These are phyloP conservation scores for Amniataba percoides DNA, from an alignment of 2,797 vertebrate genomes.

Conservation along the genomic window DNA sequence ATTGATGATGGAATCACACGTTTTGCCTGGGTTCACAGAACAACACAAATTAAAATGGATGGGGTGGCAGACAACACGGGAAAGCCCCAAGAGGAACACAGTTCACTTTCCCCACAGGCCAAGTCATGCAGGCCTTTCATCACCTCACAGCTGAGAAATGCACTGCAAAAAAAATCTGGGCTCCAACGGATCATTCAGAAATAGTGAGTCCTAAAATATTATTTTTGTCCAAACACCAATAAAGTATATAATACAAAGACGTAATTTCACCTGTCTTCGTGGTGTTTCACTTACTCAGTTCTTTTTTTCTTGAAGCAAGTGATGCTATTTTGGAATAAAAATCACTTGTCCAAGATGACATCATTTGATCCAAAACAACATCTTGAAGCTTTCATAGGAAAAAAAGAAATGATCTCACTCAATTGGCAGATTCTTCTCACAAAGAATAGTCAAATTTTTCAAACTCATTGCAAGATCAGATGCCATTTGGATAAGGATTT, in stretches of 20 bases:
- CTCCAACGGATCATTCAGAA: slow-evolving; percentile 57
- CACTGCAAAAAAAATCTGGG: slow-evolving; percentile 54
- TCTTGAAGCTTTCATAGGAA: slow-evolving; percentile 67
- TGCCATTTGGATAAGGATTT: slow-evolving; percentile 25
- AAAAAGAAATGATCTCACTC: slow-evolving; percentile 63
- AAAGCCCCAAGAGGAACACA: slow-evolving; percentile 49
- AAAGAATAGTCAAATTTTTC: slow-evolving; percentile 53
- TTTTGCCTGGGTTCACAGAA: slow-evolving; percentile 92
- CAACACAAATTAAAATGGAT: slow-evolving; percentile 87
- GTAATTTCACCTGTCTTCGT: slow-evolving; percentile 38
- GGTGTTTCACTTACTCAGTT: slow-evolving; percentile 12
- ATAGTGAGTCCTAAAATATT: slow-evolving; percentile 9
- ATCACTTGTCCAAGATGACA: slow-evolving; percentile 49
- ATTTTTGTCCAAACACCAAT: slow-evolving; percentile 9
- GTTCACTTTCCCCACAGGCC: slow-evolving; percentile 54
- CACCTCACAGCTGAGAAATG: slow-evolving; percentile 64
- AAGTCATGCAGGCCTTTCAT: slow-evolving; percentile 67
- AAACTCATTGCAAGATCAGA: slow-evolving; percentile 46
- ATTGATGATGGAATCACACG: slow-evolving; percentile 95
- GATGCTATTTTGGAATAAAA: slow-evolving; percentile 39
- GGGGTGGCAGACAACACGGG: slow-evolving; percentile 74
- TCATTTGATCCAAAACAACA: slow-evolving; percentile 65
- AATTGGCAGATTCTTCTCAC: slow-evolving; percentile 60
- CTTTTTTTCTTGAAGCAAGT: slow-evolving; percentile 24
- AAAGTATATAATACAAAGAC: slow-evolving; percentile 15